Evolutionary conservation across 1,140 invertebrate genomes (phyloP).

Genomic region (Saccostrea glomerata): DNA sequence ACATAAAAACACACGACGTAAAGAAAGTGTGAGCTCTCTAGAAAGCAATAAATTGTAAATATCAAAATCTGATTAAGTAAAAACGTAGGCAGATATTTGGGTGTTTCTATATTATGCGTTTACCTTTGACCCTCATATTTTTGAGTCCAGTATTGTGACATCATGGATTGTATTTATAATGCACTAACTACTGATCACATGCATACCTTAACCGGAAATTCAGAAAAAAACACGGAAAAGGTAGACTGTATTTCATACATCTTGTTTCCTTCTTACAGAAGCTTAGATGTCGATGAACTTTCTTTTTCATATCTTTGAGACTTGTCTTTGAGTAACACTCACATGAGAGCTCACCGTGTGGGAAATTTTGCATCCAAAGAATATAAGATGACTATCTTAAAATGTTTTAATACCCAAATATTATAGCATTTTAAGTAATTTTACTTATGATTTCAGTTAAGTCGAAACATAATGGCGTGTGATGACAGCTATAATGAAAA

Average conservation of each 20-base stretch:
- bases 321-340: constrained; percentile 8
- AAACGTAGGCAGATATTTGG: not conserved
- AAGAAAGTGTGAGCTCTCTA: not conserved
- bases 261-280: constrained; percentile 4
- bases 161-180: constrained; percentile 29
- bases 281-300: not conserved
- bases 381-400: not conserved
- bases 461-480: not conserved
- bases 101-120: not conserved
- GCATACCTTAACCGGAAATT: constrained; percentile 20
- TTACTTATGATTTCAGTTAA: constrained; percentile 1
- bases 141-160: not conserved
- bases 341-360: not conserved
- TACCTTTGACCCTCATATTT: not conserved
- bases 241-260: not conserved
- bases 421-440: not conserved
- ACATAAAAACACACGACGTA: not conserved
- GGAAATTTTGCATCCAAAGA: not conserved
- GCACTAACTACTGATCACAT: not conserved
- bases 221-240: constrained; percentile 26
- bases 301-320: not conserved
- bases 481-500: not conserved
- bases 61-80: not conserved
- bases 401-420: not conserved
- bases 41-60: not conserved